These are phyloP conservation scores for Biston stratarius DNA, from an alignment of 2,888 invertebrate genomes.

Conservation along the genomic window DNA sequence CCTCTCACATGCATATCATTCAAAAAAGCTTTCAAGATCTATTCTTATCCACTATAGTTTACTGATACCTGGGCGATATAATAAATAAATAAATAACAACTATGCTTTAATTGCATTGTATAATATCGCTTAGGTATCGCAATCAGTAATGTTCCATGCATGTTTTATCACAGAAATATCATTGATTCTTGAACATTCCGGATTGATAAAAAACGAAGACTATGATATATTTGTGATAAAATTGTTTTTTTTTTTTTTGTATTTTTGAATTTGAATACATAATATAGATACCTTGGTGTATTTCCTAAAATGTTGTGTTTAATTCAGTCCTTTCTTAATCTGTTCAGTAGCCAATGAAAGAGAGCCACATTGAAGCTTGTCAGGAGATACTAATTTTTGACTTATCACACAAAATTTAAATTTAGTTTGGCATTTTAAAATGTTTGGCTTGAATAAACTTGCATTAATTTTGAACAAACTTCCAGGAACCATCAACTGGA, in stretches of 20 bases:
- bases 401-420: too few relatives aligned
- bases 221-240: constrained; percentile 51
- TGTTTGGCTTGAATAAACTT: too few relatives aligned
- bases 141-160: constrained; percentile 1
- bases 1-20: too few relatives aligned
- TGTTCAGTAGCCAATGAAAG: constrained; percentile 1
- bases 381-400: too few relatives aligned
- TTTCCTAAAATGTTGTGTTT: constrained; percentile 45
- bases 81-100: too few relatives aligned
- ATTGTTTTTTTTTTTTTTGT: constrained; percentile 39
- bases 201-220: constrained; percentile 40
- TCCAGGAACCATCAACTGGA: too few relatives aligned
- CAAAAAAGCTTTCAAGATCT: too few relatives aligned
- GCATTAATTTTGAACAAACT: too few relatives aligned
- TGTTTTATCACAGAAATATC: constrained; percentile 47
- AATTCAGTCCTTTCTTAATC: constrained; percentile 27
- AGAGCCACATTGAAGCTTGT: not conserved
- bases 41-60: too few relatives aligned
- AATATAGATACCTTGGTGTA: constrained; percentile 47
- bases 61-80: too few relatives aligned
- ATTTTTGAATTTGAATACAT: constrained; percentile 47
- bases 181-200: constrained; percentile 56
- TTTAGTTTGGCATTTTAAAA: too few relatives aligned
- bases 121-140: not conserved
- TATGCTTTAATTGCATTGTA: not conserved